Evolutionary conservation across 2,113 vertebrate species (phyloP), one percentile per base, ranked within the genome.

Genomic region (Rhodinocichla rosea): DNA sequence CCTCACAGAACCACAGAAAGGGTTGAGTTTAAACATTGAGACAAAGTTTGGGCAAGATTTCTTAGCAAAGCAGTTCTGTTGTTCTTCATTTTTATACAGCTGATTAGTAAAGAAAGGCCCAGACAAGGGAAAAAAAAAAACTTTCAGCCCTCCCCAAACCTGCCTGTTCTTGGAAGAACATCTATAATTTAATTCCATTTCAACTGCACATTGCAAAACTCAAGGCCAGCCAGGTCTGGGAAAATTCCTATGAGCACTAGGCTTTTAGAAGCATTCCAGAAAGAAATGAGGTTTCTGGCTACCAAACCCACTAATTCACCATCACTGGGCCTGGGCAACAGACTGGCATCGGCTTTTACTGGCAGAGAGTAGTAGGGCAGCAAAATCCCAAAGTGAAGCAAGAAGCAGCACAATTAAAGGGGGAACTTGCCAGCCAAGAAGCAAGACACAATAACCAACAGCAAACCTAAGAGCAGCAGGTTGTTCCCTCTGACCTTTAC

Each of bases 181-280:
- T 40, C 40, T 91, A 73, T 56, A 92, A 73, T 37, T 84, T 84
- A 55, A 73, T 89, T 89, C 63, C 77, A 91, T 94, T 91, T 81
- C n/a, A 45, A 60, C n/a, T 85, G 70, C 70, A 65, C 45, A 73
- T 78, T 83, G 33, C 65, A 84, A 81, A 90, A 53, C 71, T 75
- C 50, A 33, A 83, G 71, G 55, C 68, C 0, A 1, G 68, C n/a
- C 71, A 86, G 86, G 74, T 78, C 91, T 87, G 74, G 89, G 74
- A 92, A 68, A 40, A 57, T 56, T 75, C 74, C 53, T 68, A 27
- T 0, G 1, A 92, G 59, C 39, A 40, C 28, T 10, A 73, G 49
- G 32, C 49, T 91, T 89, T 84, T 57, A 87, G 50, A 82, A 87
- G 65, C 59, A 42, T 47, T 75, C 68, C 60, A 75, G 53, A 56